Evolutionary conservation across 2,797 vertebrate genomes (phyloP), one percentile per base, ranked within the genome.

Genomic region (Lepidocolaptes lacrymiger): DNA sequence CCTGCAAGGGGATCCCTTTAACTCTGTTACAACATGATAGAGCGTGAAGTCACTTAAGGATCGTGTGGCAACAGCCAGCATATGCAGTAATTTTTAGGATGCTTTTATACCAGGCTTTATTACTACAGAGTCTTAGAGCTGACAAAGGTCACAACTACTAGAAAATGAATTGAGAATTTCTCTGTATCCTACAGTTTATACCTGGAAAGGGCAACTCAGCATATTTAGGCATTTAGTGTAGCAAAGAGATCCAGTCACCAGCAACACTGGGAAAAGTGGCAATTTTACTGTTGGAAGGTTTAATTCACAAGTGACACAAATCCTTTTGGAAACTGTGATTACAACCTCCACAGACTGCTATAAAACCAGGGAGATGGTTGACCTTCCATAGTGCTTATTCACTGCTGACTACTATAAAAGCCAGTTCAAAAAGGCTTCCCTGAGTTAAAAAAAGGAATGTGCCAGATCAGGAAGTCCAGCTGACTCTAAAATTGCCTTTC

Each of bases 311-410:
- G 71, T 88, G 91, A 82, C 76, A 82, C 82, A 90, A 83, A 96
- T 94, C 80, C 87, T 75, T 44, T 44, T 77, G 73, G 75, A 92
- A 93, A 81, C 85, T 91, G 67, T 91, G 74, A 97, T 97, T 96
- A 96, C 6, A 21, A 67, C 54, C 71, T 94, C 73, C 71, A 91
- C 51, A 86, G 77, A 83, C 5, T 28, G 37, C 39, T 34, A 62
- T 41, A 95, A 96, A 94, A 92, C 64, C 55, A 95, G 34, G 17
- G 32, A 95, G 80, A 56, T 72, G 89, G 55, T 52, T 82, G 55
- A 93, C 73, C 82, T 93, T 95, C 59, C 51, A 89, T 73, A 62
- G 69, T 71, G 64, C 88, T 89, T 96, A 93, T 93, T 95, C 86
- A 89, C 27, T 77, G 48, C 76, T 56, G 41, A 48, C 37, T 95